Base-by-base conservation (phyloP, 2,888 invertebrate species). In the Epirrita christyi region DNA sequence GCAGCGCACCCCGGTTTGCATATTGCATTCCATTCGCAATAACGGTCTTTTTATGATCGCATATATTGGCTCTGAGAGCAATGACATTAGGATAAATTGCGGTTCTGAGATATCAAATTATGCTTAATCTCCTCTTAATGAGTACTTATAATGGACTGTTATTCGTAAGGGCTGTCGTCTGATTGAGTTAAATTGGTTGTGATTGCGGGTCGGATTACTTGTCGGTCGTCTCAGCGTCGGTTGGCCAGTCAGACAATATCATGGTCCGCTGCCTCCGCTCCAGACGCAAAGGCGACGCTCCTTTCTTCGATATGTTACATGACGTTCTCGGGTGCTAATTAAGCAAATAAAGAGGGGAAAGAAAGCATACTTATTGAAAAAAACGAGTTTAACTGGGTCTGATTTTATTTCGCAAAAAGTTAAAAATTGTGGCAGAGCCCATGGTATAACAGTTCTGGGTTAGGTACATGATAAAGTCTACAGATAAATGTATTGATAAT, bases 131-230 rank as follows among this genome's bases (percentile, higher is more conserved):
- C 9, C 42, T 45, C 55, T 59, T 61, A 61, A 63, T 59, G 55
- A 63, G 68, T 71, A 66, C 32, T 55, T 53, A 21, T 21, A 62
- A 66, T 62, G 44, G 21, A 21, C 21, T 21, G 21, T 21, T 21
- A 21, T 48, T 8, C 41, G 41, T 49, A 53, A 55, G 53, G 42
- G 48, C 63, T 56, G 60, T 63, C 51, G 68, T 71, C 70, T 82
- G 81, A 87, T 86, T 85, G 83, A 81, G 78, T 78, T 76, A 81
- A 86, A 86, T 86, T 82, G 82, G 78, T 79, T 71, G 79, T 79
- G 84, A 86, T 83, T 82, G 79, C 65, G 71, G 74, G 78, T 88
- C 85, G 67, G 68, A 81, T 87, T 87, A 79, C 85, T 67, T 56
- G 63, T 63, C 66, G 68, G 21, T 21, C 21, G 21, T 21, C 21